A percentile compares a stretch with the other conserved stretches of the same genome.
Evolutionary conservation across 2,113 vertebrate genomes (phyloP).

Genomic region (Eretmodus cyanostictus): DNA sequence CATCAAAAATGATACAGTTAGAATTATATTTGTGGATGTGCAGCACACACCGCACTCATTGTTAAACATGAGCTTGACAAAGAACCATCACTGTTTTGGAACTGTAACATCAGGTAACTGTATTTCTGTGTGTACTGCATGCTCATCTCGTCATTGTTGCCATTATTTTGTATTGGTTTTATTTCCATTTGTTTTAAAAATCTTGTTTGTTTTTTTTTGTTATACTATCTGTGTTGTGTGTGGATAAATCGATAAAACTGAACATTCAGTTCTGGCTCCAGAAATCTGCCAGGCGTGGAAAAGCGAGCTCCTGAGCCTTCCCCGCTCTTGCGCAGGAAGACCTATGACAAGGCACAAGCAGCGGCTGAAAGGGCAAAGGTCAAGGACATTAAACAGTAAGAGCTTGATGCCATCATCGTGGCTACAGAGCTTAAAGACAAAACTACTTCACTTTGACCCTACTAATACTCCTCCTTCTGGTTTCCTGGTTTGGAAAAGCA

Average conservation of each 20-base stretch:
- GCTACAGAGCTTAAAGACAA: not conserved
- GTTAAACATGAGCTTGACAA: conserved; percentile 13
- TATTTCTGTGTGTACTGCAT: conserved; percentile 30
- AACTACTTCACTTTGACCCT: not conserved
- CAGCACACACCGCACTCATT: not conserved
- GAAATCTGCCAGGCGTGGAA: conserved; percentile 73
- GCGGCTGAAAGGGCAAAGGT: conserved; percentile 79
- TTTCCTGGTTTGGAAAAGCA: conserved; percentile 53
- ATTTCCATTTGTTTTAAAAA: conserved; percentile 27
- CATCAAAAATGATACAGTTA: not conserved
- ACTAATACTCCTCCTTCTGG: conserved; percentile 32
- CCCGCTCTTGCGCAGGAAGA: conserved; percentile 86
- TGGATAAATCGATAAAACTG: conserved; percentile 33
- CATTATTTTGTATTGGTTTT: not conserved
- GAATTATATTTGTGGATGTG: not conserved
- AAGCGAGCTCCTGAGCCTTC: conserved; percentile 86
- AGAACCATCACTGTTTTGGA: conserved; percentile 23
- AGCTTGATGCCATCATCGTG: conserved; percentile 20
- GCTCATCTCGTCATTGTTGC: not conserved
- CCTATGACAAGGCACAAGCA: conserved; percentile 80
- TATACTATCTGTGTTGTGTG: conserved; percentile 28
- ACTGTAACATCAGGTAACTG: conserved; percentile 47
- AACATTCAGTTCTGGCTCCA: conserved; percentile 70
- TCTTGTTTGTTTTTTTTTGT: not conserved
- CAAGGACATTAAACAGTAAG: conserved; percentile 96